Evolutionary conservation across 2,113 vertebrate genomes (phyloP), one percentile per base, ranked within the genome.

Genomic region (Oreotrochilus melanogaster): DNA sequence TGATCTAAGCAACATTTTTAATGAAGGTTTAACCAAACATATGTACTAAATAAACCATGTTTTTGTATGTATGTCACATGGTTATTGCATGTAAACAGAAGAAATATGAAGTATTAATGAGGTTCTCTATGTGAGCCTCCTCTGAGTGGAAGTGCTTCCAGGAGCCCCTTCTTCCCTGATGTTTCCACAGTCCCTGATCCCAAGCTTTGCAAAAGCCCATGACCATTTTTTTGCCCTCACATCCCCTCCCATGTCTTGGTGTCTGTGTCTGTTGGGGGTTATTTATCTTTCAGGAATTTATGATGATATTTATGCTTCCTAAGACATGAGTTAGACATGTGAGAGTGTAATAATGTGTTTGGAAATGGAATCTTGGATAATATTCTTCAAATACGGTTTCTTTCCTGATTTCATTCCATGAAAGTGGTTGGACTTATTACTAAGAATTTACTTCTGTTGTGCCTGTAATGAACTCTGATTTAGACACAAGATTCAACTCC

Each of bases 151-250:
- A 82, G 7, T 15, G 23, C 17, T 37, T 14, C 8, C 28, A 51
- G 91, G 6, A 73, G 0, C 14, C 22, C 7, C 6, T 48, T 78
- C 43, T 73, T 89, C 22, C 11, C 43, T 48, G 4, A 27, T 5
- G 17, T 33, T 64, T 82, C 9, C 18, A 22, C 2, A 0, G 23
- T 62, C 5, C n/a, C 23, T 15, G 13, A 21, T 62, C 56, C n/a
- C 17, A 86, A 78, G 27, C 7, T 7, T 64, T 82, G 28, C 6
- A 81, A 47, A 61, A 82, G 8, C 2, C 7, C 22, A 37, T 15
- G 22, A 2, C 8, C 17, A 6, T 1, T 10, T 61, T 61, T 67
- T 81, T 53, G 9, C 10, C 7, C 6, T 37, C 1, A 5, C 3
- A 1, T 48, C 27, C 22, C 10, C 8, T 71, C 33, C 27, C 19